Evolutionary conservation across 2,888 invertebrate genomes (phyloP).

Genomic region (Eupelmus urozonus): DNA sequence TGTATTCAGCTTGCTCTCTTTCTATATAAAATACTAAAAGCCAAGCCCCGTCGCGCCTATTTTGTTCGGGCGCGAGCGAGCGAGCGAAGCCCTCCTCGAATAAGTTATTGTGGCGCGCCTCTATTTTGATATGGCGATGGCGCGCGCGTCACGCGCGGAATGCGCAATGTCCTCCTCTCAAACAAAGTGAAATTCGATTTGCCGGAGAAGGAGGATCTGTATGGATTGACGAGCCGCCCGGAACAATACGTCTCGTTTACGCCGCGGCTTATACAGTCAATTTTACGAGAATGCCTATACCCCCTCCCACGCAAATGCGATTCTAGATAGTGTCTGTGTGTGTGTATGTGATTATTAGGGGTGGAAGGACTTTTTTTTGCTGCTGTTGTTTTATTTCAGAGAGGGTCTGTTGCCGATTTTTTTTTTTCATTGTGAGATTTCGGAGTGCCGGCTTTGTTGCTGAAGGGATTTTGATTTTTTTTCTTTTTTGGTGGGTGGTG

Average conservation of each 20-base stretch:
- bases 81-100: slow-evolving; percentile 67
- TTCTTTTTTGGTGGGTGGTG: too few species aligned
- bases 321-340: not conserved
- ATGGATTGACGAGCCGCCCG: too few species aligned
- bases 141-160: slow-evolving; percentile 68
- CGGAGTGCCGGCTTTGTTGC: not conserved
- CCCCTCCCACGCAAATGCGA: too few species aligned
- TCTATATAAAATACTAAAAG: slow-evolving; percentile 76
- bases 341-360: not conserved
- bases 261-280: slow-evolving; percentile 53
- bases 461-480: too few species aligned
- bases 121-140: slow-evolving; percentile 74
- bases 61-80: slow-evolving; percentile 66
- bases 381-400: too few species aligned
- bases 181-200: slow-evolving; percentile 74
- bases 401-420: too few species aligned
- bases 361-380: too few species aligned
- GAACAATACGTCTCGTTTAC: slow-evolving; percentile 56
- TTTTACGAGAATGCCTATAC: too few species aligned
- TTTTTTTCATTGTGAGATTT: not conserved
- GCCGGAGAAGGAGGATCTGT: slow-evolving; percentile 62
- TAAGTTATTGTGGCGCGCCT: slow-evolving; percentile 76
- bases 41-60: slow-evolving; percentile 63
- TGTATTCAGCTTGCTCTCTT: slow-evolving; percentile 77
- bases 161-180: slow-evolving; percentile 70